Conservation (phyloP, 2,113 vertebrate species). For the Seriola aureovittata region DNA sequence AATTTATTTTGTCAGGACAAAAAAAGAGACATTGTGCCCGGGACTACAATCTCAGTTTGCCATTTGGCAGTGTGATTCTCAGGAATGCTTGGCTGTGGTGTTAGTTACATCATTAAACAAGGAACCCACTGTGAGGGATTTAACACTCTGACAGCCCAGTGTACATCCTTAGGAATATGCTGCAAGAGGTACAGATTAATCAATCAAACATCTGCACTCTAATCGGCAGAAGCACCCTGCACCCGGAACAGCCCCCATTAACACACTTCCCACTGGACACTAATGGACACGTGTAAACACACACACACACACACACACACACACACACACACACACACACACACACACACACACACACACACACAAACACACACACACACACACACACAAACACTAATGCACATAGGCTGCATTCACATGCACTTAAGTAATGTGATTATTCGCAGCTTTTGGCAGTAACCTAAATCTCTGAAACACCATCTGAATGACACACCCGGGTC, state of each 20-base stretch:
- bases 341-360: slow-evolving; percentile 2
- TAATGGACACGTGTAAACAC: slow-evolving; percentile 20
- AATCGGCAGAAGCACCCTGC: slow-evolving; percentile 42
- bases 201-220: slow-evolving; percentile 66
- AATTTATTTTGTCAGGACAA: not conserved
- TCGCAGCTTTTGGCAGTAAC: slow-evolving; percentile 11
- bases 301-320: slow-evolving; percentile 17
- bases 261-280: slow-evolving; percentile 33
- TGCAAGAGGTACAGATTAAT: slow-evolving; percentile 33
- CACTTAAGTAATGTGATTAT: slow-evolving; percentile 45
- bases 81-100: slow-evolving; percentile 68
- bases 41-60: slow-evolving; percentile 36
- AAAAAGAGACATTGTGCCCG: slow-evolving; percentile 24
- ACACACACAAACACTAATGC: slow-evolving; percentile 2
- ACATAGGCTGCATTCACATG: slow-evolving; percentile 14
- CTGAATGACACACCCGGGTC: not conserved
- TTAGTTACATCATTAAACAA: slow-evolving; percentile 74
- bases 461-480: slow-evolving; percentile 31
- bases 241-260: slow-evolving; percentile 55
- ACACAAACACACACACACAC: slow-evolving; percentile 2
- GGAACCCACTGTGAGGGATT: slow-evolving; percentile 62
- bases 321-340: slow-evolving; percentile 13
- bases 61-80: slow-evolving; percentile 42
- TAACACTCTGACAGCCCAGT: slow-evolving; percentile 45
- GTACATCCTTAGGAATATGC: slow-evolving; percentile 34